A percentile compares a stretch with the other conserved stretches of the same genome.
Conservation (phyloP, 2,888 invertebrate genomes). For the Cerastis rubricosa region DNA sequence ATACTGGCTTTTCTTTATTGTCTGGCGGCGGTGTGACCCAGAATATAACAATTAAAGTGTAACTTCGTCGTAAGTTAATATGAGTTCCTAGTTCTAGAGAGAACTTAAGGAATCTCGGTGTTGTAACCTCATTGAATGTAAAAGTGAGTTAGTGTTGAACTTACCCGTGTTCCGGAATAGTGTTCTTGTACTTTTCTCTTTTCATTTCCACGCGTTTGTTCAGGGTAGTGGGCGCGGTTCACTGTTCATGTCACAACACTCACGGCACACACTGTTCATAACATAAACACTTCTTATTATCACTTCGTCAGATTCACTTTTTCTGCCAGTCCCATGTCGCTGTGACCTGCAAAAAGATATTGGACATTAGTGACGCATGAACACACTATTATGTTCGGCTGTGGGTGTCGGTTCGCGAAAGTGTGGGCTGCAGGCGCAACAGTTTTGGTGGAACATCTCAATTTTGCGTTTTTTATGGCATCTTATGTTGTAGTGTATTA, state of each 20-base stretch:
- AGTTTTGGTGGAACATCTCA: conserved; percentile 22
- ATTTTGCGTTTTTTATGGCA: conserved; percentile 2
- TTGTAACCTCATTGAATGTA: conserved; percentile 22
- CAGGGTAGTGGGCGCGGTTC: conserved; percentile 74
- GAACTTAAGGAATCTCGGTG: conserved; percentile 27
- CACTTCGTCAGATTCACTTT: conserved; percentile 70
- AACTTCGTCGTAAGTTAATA: conserved; percentile 42
- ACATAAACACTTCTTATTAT: conserved; percentile 74
- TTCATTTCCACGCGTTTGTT: conserved; percentile 87
- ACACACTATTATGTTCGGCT: conserved; percentile 47
- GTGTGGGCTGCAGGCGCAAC: conserved; percentile 18
- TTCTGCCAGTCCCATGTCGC: conserved; percentile 71
- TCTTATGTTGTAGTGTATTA: neutral
- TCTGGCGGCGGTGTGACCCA: conserved; percentile 59
- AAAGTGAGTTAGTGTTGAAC: conserved; percentile 55
- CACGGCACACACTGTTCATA: conserved; percentile 70
- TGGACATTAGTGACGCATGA: conserved; percentile 65
- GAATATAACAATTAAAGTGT: conserved; percentile 56
- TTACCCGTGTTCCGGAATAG: conserved; percentile 81
- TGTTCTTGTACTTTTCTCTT: conserved; percentile 89
- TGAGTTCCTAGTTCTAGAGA: conserved; percentile 45
- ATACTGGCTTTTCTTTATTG: conserved; percentile 62
- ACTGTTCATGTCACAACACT: conserved; percentile 83
- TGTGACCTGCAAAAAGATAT: conserved; percentile 76
- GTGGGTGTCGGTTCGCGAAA: conserved; percentile 49